A percentile compares a stretch with the other conserved stretches of the same genome.
phyloP scores from a whole-genome alignment of 53 echinoderm and acorn worm genomes.

The Patiria pectinifera region DNA sequence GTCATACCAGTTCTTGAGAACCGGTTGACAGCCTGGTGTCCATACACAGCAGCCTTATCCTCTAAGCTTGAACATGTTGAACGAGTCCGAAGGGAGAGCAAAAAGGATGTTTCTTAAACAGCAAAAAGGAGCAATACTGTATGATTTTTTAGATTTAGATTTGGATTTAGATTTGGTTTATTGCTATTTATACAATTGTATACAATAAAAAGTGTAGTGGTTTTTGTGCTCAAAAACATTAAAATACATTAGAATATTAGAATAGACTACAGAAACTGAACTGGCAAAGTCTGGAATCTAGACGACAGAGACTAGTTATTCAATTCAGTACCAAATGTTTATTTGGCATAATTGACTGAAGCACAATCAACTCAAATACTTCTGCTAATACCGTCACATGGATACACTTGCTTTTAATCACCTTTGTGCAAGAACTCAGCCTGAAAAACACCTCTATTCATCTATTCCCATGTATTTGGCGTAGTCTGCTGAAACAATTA shows the following conservation, averaged over 20 bases:
- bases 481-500: too few species aligned
- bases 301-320: neutral
- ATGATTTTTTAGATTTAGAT: too few species aligned
- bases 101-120: neutral
- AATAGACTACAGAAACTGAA: neutral
- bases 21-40: too few species aligned
- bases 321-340: neutral
- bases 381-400: neutral
- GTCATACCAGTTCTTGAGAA: too few species aligned
- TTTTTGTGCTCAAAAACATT: too few species aligned
- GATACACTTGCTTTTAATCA: neutral
- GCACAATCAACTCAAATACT: neutral
- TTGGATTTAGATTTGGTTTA: too few species aligned
- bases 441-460: too few species aligned
- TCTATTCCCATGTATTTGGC: too few species aligned
- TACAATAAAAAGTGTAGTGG: too few species aligned
- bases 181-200: too few species aligned
- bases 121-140: neutral
- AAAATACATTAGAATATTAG: too few species aligned
- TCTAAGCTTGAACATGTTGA: neutral
- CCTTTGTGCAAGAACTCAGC: neutral
- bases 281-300: neutral
- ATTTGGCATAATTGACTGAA: neutral
- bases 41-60: too few species aligned
- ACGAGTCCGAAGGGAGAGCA: slow-evolving; percentile 13